Conservation (phyloP, 2,113 vertebrate species). For the Sapayoa aenigma region DNA sequence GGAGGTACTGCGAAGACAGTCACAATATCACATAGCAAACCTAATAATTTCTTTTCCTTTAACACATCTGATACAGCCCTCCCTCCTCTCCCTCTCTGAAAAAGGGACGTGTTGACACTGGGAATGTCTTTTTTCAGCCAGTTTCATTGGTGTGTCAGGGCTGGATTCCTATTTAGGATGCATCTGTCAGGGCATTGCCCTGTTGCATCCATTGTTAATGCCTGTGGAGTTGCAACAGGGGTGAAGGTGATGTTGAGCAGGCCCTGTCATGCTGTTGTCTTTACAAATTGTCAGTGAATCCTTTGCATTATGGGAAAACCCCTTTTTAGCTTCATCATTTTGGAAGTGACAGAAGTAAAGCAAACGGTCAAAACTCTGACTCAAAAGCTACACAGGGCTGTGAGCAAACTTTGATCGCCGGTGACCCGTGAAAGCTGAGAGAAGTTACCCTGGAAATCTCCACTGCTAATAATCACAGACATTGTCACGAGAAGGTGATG, state of each 20-base stretch:
- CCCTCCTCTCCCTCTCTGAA: neutral
- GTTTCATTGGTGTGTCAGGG: neutral
- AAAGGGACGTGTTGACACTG: neutral
- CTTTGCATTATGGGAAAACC: neutral
- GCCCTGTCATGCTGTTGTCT: neutral
- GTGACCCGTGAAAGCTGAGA: neutral
- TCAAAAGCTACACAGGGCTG: neutral
- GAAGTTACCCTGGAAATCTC: neutral
- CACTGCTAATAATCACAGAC: neutral
- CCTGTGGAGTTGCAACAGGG: neutral
- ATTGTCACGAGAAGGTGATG: neutral
- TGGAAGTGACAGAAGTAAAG: neutral
- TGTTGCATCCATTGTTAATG: neutral
- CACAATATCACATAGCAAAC: neutral
- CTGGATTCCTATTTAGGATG: neutral
- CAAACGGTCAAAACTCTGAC: neutral
- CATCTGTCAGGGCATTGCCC: neutral
- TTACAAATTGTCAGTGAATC: neutral
- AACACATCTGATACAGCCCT: neutral
- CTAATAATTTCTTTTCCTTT: neutral
- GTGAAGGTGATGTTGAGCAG: neutral
- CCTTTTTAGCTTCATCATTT: neutral
- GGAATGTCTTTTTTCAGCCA: neutral
- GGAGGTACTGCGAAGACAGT: neutral
- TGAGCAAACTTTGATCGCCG: neutral